A percentile compares a stretch with the other conserved stretches of the same genome.
Conservation (phyloP, 2,113 vertebrate species). For the Tragelaphus strepsiceros region DNA sequence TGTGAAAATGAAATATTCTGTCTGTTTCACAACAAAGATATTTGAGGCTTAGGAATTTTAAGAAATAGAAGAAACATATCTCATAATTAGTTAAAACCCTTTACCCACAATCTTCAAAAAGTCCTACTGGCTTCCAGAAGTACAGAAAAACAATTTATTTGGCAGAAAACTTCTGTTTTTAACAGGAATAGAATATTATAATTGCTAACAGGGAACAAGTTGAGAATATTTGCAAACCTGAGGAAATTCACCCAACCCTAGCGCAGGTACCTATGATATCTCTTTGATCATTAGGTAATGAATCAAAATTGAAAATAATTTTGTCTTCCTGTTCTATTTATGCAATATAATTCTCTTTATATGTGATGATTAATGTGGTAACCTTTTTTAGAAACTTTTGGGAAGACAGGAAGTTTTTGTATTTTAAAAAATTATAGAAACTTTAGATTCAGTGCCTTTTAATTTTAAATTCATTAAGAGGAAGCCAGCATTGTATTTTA, state of each 20-base stretch:
- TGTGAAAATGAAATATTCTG: slow-evolving; percentile 34
- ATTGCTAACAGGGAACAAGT: neutral
- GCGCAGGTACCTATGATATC: neutral
- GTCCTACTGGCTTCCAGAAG: neutral
- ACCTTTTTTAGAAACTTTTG: neutral
- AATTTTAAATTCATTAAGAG: slow-evolving; percentile 9
- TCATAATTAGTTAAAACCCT: neutral
- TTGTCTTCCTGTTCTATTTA: slow-evolving; percentile 33
- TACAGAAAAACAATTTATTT: neutral
- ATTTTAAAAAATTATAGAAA: neutral
- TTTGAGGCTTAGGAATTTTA: neutral
- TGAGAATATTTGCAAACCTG: neutral
- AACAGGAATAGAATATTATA: neutral
- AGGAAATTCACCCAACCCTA: neutral
- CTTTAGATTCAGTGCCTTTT: neutral
- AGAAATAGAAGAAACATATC: neutral
- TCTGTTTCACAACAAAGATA: neutral
- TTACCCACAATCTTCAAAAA: neutral
- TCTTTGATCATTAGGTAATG: neutral
- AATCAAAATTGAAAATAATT: slow-evolving; percentile 39
- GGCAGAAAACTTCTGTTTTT: neutral
- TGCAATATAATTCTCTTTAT: neutral
- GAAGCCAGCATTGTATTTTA: neutral
- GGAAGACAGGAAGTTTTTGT: neutral
- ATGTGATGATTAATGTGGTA: slow-evolving; percentile 24